These are phyloP conservation scores for Folsomia candida DNA, from an alignment of 2,888 invertebrate genomes.

Conservation along the genomic window DNA sequence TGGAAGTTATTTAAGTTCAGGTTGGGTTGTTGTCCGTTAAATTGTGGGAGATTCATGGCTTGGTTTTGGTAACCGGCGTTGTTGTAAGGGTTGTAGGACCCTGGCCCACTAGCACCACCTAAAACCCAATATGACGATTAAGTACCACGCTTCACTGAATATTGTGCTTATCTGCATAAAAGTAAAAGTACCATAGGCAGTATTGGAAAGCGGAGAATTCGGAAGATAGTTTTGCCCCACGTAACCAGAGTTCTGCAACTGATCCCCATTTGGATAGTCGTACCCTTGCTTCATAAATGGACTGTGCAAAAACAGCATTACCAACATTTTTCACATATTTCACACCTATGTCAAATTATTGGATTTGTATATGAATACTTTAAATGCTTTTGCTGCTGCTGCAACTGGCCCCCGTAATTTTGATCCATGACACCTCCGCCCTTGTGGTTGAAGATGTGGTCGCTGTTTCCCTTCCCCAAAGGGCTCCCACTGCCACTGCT, in stretches of 20 bases:
- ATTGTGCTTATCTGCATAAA: too few relatives aligned
- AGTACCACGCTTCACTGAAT: conserved; percentile 6
- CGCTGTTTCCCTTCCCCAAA: conserved; percentile 25
- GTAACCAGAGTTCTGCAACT: conserved; percentile 4
- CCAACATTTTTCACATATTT: neutral
- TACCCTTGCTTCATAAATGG: conserved; percentile 11
- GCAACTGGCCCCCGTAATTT: conserved; percentile 35
- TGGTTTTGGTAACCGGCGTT: conserved; percentile 3
- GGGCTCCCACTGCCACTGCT: too few relatives aligned
- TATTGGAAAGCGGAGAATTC: conserved; percentile 9
- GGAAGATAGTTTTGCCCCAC: conserved; percentile 18
- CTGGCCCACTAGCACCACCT: neutral
- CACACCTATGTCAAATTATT: neutral
- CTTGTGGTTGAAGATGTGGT: conserved; percentile 42
- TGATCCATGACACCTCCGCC: conserved; percentile 45
- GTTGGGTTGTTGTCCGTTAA: too few relatives aligned
- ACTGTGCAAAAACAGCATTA: neutral
- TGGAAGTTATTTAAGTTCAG: too few relatives aligned
- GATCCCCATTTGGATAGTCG: conserved; percentile 29
- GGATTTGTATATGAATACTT: conserved; percentile 21
- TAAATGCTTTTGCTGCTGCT: conserved; percentile 30
- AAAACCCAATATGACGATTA: neutral
- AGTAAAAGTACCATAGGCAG: too few relatives aligned
- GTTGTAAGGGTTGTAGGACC: neutral
- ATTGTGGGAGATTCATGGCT: conserved; percentile 23